These are phyloP conservation scores for Albula goreensis DNA, from an alignment of 2,113 vertebrate species.

Conservation along the genomic window DNA sequence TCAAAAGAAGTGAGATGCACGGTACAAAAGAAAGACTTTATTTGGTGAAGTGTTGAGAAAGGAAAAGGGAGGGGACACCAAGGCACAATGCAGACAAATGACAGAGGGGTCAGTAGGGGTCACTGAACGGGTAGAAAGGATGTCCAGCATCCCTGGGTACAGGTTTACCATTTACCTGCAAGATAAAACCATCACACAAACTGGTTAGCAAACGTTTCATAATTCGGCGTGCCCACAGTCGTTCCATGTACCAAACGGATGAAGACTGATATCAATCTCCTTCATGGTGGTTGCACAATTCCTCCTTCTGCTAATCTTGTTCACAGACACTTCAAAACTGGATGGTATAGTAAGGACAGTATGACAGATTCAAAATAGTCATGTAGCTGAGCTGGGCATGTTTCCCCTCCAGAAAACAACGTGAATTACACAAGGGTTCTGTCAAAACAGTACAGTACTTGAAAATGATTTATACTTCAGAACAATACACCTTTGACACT, in stretches of 20 bases:
- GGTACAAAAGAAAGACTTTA: constrained; percentile 35
- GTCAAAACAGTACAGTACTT: not conserved
- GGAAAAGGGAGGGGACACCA: constrained; percentile 25
- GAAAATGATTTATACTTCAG: not conserved
- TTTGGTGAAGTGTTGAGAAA: constrained; percentile 23
- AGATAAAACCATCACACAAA: constrained; percentile 34
- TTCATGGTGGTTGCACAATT: no score
- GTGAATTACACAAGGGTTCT: not conserved
- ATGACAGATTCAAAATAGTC: no score
- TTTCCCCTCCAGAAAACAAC: no score
- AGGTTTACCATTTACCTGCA: constrained; percentile 79
- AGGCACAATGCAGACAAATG: constrained; percentile 60
- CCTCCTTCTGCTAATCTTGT: not conserved
- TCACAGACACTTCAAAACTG: no score
- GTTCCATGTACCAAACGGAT: no score
- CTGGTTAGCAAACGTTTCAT: not conserved
- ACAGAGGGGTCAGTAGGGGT: constrained; percentile 77
- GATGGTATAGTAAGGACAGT: no score
- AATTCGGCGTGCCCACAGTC: no score
- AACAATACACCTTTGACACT: not conserved
- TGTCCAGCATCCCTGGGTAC: constrained; percentile 90
- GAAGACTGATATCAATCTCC: no score
- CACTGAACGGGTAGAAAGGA: constrained; percentile 89
- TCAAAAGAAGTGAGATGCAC: not conserved
- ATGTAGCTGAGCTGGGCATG: no score